Base-by-base conservation (phyloP, 1,140 invertebrate species). In the Bactericera cockerelli region DNA sequence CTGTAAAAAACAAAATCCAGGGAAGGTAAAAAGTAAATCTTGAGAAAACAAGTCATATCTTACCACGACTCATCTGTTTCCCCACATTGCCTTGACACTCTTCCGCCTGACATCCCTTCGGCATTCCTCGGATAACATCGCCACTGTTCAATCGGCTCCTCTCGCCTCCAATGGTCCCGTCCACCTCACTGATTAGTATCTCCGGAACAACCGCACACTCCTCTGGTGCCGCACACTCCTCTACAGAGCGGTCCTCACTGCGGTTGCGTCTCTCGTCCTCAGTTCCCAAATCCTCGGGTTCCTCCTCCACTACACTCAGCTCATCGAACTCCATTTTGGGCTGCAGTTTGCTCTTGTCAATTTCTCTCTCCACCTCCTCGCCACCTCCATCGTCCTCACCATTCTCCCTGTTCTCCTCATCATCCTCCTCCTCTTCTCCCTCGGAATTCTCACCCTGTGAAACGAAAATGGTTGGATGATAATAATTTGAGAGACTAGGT, bases 241-340 rank as follows among this genome's bases (percentile, higher is more conserved):
- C 42, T 49, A 4, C n/a, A 10, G 4, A 19, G 42, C 42, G 6
- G 4, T 49, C n/a, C 22, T 49, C 42, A 49, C 42, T 19, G 6
- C 42, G n/a, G 19, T 49, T 36, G 10, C 33, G n/a, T 49, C 22
- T 4, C 42, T 49, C 42, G 8, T 49, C 42, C n/a, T 49, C 42
- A 16, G 6, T 49, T 10, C 42, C 19, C 22, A 33, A 33, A 6
- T 63, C 62, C 25, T 63, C 64, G 0, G 59, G 26, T 65, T 86
- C 83, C 64, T 87, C 84, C 1, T 82, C 79, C 1, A 87, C 83
- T 1, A 86, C 79, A 25, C 81, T 84, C 21, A 86, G 73, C 69
- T 83, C 81, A 67, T 87, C 84, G 65, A 84, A 86, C 62, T 83
- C 80, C 25, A 70, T 70, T 55, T 74, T 70, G 1, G 66, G 65